phyloP scores from a whole-genome alignment of 2,113 vertebrate species.

The Mugil cephalus region DNA sequence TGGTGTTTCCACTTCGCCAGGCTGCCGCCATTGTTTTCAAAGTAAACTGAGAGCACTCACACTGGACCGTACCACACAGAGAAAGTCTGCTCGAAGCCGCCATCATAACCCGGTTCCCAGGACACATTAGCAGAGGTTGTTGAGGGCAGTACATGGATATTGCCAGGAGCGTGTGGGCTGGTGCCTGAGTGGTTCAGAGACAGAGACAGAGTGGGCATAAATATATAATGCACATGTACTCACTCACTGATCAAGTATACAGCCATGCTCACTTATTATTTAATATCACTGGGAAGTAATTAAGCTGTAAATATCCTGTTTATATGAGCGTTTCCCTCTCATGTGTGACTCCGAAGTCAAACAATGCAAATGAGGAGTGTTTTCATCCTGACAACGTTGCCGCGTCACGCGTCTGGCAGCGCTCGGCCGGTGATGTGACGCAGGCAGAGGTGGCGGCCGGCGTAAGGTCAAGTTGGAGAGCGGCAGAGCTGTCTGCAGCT shows the following conservation, averaged over 20 bases:
- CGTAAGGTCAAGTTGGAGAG: constrained; percentile 54
- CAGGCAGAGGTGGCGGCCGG: constrained; percentile 35
- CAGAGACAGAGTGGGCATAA: constrained; percentile 40
- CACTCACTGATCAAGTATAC: constrained; percentile 15
- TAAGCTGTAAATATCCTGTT: background rate
- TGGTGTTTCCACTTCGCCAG: constrained; percentile 35
- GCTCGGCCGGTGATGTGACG: constrained; percentile 15
- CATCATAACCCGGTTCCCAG: constrained; percentile 98
- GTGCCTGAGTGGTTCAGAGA: constrained; percentile 87
- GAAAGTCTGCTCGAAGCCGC: constrained; percentile 99
- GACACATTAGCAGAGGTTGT: constrained; percentile 98
- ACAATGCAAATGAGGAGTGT: background rate
- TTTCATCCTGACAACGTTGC: constrained; percentile 7
- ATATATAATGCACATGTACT: constrained; percentile 19
- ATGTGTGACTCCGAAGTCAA: too few species aligned
- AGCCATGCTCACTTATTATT: background rate
- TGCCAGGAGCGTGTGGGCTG: constrained; percentile 96
- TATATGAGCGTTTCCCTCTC: background rate
- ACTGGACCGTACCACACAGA: constrained; percentile 99
- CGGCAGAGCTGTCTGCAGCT: constrained; percentile 30
- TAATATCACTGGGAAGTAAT: constrained; percentile 3
- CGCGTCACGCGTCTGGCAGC: constrained; percentile 3
- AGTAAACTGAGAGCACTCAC: constrained; percentile 89
- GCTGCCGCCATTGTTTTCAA: constrained; percentile 34
- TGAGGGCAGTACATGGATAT: constrained; percentile 91